Base-by-base conservation (phyloP, 1,140 invertebrate genomes). In the Drosophila biarmipes region DNA sequence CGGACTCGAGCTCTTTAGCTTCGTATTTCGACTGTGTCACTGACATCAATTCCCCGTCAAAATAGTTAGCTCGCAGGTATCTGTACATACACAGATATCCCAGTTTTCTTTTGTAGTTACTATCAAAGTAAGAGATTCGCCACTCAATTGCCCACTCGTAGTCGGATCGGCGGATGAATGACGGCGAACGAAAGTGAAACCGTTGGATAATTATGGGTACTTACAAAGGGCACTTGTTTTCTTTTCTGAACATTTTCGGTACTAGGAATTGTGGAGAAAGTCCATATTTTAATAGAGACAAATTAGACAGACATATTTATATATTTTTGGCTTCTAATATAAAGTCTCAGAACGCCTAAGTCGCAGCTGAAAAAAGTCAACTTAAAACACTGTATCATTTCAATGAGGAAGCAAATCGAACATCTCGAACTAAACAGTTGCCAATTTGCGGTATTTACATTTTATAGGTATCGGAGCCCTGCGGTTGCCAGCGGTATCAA, bases 11-110 rank as follows among this genome's bases (percentile, higher is more conserved):
- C 27, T 58, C 29, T 29, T 53, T 19, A 10, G 35, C 40, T 62
- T 35, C 29, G 54, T 21, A 54, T 78, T 56, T 78, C 40, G 55
- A 67, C 58, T 78, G 74, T 89, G 75, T 87, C 78, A 87, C 68
- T 86, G 82, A 86, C 82, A 86, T 78, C 82, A 87, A 78, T 81
- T 81, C 69, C 61, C 61, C 66, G 40, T 56, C 61, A 27, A 77
- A 77, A 54, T 59, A 81, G 52, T 48, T 69, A 19, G 52, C 48
- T 56, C 10, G 17, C 42, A 64, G 55, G 54, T 64, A 59, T 58
- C 24, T 21, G 1, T 40, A 58, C 21, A 40, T 35, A 40, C 15
- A 43, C 21, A 40, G 27, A 40, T 24, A 43, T 17, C 2, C 35
- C 14, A 66, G 15, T 31, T 27, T 19, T 31, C 17, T 19, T 51